phyloP scores from a whole-genome alignment of 2,888 invertebrate genomes.

The Lasioglossum marginatum region DNA sequence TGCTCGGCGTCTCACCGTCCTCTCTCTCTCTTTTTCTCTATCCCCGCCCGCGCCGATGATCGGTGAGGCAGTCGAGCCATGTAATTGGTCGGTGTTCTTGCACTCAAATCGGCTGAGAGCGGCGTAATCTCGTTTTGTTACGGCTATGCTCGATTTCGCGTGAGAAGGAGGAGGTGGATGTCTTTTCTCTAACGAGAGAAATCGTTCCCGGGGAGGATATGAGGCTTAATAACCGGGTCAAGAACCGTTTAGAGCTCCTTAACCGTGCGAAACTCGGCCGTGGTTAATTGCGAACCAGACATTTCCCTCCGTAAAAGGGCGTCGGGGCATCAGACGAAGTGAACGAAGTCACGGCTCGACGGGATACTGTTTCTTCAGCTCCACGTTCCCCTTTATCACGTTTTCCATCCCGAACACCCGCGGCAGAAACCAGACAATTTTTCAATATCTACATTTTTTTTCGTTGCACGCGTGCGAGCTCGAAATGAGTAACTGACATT shows the following conservation, averaged over 20 bases:
- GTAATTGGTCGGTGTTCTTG: slow-evolving; percentile 31
- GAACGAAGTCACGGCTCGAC: neutral
- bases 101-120: slow-evolving; percentile 31
- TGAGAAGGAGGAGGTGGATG: slow-evolving; percentile 40
- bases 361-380: neutral
- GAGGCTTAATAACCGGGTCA: slow-evolving; percentile 61
- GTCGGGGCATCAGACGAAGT: neutral
- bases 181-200: slow-evolving; percentile 55
- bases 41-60: neutral
- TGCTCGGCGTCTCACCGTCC: neutral
- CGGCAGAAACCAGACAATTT: neutral
- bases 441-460: neutral
- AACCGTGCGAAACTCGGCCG: slow-evolving; percentile 63
- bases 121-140: slow-evolving; percentile 47
- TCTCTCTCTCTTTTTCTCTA: neutral
- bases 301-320: slow-evolving; percentile 34
- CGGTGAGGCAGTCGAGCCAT: neutral
- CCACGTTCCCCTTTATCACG: neutral
- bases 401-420: neutral
- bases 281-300: slow-evolving; percentile 40
- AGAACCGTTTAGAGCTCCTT: slow-evolving; percentile 48
- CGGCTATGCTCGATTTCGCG: slow-evolving; percentile 45
- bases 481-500: too few relatives aligned
- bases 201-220: slow-evolving; percentile 56
- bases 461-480: too few relatives aligned